Evolutionary conservation across 1,140 invertebrate species (phyloP).

Genomic region (Hyles vespertilio): DNA sequence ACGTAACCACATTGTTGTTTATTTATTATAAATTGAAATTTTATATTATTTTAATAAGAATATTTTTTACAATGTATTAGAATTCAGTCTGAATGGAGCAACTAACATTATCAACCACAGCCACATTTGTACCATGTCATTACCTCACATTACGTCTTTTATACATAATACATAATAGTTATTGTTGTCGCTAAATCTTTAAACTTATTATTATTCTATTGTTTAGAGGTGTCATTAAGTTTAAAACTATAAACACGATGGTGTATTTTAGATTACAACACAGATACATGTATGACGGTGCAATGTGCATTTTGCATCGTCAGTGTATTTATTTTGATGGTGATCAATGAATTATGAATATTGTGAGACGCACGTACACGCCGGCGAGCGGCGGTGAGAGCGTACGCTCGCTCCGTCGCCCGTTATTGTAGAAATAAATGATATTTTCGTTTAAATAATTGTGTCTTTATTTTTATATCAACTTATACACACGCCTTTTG

Average conservation of each 20-base stretch:
- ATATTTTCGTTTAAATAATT: constrained; percentile 73
- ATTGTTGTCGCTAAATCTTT: constrained; percentile 64
- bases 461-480: constrained; percentile 42
- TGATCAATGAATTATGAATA: constrained; percentile 68
- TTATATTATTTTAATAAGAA: background rate
- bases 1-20: background rate
- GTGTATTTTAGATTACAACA: constrained; percentile 56
- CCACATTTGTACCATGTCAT: constrained; percentile 57
- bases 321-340: constrained; percentile 65
- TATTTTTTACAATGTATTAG: too few relatives aligned
- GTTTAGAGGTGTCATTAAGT: constrained; percentile 54
- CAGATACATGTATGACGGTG: constrained; percentile 53
- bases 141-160: constrained; percentile 67
- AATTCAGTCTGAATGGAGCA: constrained; percentile 41
- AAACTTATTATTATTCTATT: constrained; percentile 56
- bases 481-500: too few relatives aligned
- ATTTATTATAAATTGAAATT: background rate
- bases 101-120: constrained; percentile 33
- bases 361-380: constrained; percentile 67
- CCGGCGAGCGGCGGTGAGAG: constrained; percentile 32
- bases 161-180: constrained; percentile 57
- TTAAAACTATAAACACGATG: constrained; percentile 44
- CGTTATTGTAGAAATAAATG: constrained; percentile 74
- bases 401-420: constrained; percentile 37
- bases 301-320: constrained; percentile 43